Conservation (phyloP, 1,140 invertebrate genomes). For the Euborellia annulipes region DNA sequence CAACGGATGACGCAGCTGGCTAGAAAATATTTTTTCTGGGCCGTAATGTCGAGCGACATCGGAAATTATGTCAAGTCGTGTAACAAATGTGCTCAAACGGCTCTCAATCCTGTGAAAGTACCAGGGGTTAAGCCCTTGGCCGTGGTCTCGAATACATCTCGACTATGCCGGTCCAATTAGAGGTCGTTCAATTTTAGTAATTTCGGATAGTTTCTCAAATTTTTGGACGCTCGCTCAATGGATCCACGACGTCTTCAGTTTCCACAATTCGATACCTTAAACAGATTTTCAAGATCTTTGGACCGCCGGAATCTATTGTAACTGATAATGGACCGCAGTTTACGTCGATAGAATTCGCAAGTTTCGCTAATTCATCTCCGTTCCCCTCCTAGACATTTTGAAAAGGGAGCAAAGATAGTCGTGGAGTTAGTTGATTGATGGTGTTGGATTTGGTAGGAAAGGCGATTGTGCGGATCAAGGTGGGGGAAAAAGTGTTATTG, state of each 20-base stretch:
- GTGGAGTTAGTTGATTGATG: no score
- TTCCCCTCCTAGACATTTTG: constrained; percentile 10
- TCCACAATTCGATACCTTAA: constrained; percentile 16
- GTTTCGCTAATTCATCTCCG: constrained; percentile 13
- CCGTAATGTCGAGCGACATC: constrained; percentile 9
- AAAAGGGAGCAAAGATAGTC: no score
- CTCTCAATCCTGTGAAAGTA: not conserved
- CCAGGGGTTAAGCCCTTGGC: not conserved
- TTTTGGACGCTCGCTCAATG: constrained; percentile 8
- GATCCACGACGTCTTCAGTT: constrained; percentile 6
- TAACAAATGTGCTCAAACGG: not conserved
- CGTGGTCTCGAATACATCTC: constrained; percentile 15
- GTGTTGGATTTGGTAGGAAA: no score
- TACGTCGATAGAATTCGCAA: constrained; percentile 22
- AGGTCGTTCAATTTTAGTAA: constrained; percentile 12
- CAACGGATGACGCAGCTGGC: constrained; percentile 11
- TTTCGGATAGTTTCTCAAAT: constrained; percentile 18
- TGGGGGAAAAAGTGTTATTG: no score
- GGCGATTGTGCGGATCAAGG: no score
- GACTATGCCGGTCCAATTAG: constrained; percentile 13
- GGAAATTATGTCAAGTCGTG: constrained; percentile 3
- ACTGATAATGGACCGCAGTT: constrained; percentile 26
- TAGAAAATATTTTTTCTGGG: constrained; percentile 10
- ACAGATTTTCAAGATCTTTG: constrained; percentile 21
- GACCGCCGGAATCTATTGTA: constrained; percentile 22